Evolutionary conservation across 2,113 vertebrate genomes (phyloP), one percentile per base, ranked within the genome.

Genomic region (Austrofundulus limnaeus): DNA sequence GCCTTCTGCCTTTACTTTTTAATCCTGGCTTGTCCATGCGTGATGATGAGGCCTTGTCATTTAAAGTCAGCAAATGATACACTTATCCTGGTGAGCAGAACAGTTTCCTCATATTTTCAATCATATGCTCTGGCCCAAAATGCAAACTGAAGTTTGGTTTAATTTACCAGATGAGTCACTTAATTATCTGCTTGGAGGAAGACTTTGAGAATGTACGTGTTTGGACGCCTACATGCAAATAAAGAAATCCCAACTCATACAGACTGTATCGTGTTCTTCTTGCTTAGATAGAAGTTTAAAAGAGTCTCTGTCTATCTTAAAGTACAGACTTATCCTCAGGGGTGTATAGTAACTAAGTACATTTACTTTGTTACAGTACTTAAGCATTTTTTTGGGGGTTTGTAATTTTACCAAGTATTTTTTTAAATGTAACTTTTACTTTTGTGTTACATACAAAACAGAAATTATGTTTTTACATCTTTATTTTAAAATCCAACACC

Each of bases 1-100:
- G 77, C 82, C 60, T 76, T 83, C 82, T 85, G 10, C 58, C 50
- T 78, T 82, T 72, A 78, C 64, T 85, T 81, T 87, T 81, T 80
- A 78, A 85, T 84, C 75, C 62, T 45, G 47, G 54, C 62, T 82
- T 39, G 31, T 48, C 59, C 73, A 70, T 69, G 86, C 63, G 20
- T 79, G 58, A 69, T 72, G 53, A 67, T 45, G 63, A 83, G 31
- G 67, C 74, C 80, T 61, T 25, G 23, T 81, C 68, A 77, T 85
- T 85, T 75, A 68, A 74, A 80, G 34, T 43, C 52, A 56, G 60
- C 39, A 82, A 85, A 87, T 85, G 75, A 78, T 38, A 75, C 52
- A 81, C 56, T 34, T 54, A 69, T 24, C 50, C 48, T 45, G 43
- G 57, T 70, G 53, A 66, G 72, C 49, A 57, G 63, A 82, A 59